phyloP scores from a whole-genome alignment of 2,797 vertebrate species.

The Pteronotus mesoamericanus region DNA sequence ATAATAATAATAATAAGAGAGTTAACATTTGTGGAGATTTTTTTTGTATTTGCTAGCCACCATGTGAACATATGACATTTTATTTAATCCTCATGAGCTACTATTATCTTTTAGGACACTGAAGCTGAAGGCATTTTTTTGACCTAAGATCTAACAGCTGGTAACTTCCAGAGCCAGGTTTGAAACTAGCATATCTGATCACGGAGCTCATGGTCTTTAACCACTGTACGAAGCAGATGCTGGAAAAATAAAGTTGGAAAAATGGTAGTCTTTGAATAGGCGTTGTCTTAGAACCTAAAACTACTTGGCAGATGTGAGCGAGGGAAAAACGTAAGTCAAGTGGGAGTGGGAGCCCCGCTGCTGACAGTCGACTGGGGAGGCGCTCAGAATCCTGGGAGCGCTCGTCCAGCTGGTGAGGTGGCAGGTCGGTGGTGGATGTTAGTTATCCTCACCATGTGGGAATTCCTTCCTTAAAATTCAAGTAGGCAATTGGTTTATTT shows the following conservation, averaged over 20 bases:
- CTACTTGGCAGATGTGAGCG: background rate
- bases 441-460: background rate
- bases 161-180: background rate
- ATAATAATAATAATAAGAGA: background rate
- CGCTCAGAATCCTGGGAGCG: fast-evolving
- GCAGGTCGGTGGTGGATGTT: background rate
- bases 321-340: background rate
- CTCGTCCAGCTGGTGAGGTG: background rate
- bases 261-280: background rate
- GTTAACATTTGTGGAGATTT: background rate
- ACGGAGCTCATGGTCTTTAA: background rate
- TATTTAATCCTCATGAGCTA: background rate
- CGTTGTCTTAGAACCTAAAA: background rate
- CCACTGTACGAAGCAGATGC: fast-evolving
- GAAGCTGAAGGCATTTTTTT: background rate
- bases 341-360: background rate
- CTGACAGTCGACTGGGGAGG: background rate
- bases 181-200: background rate
- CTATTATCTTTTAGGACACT: background rate
- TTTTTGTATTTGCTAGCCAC: background rate
- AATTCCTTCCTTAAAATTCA: background rate
- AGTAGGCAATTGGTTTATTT: background rate
- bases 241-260: background rate
- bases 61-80: background rate
- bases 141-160: background rate